Conservation (phyloP, 2,113 vertebrate genomes). For the Elephantulus edwardii region DNA sequence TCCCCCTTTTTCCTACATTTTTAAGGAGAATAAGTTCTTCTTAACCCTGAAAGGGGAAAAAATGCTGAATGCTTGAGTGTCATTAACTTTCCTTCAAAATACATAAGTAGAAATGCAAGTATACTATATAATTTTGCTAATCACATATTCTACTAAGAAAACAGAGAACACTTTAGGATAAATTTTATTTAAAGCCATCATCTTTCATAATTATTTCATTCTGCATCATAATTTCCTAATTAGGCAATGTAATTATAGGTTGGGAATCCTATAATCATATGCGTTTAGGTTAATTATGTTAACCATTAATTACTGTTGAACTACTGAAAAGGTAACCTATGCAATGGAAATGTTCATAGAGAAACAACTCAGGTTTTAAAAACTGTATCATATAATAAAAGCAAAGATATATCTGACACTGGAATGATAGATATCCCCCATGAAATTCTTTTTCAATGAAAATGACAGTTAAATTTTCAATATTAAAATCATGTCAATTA, state of each 20-base stretch:
- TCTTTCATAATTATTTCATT: slow-evolving; percentile 78
- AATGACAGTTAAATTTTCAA: slow-evolving; percentile 8
- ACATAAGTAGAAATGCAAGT: slow-evolving; percentile 35
- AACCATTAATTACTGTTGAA: slow-evolving; percentile 71
- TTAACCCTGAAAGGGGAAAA: background rate
- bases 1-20: background rate
- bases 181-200: slow-evolving; percentile 75
- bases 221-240: slow-evolving; percentile 73
- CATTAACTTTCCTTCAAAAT: slow-evolving; percentile 57
- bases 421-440: slow-evolving; percentile 16
- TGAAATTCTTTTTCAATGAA: slow-evolving; percentile 36
- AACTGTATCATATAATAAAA: slow-evolving; percentile 46
- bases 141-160: slow-evolving; percentile 59
- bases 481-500: slow-evolving; percentile 49
- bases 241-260: slow-evolving; percentile 71
- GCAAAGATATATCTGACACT: slow-evolving; percentile 1
- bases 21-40: background rate
- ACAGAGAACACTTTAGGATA: slow-evolving; percentile 68
- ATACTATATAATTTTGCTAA: slow-evolving; percentile 67
- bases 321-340: slow-evolving; percentile 66
- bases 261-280: slow-evolving; percentile 73
- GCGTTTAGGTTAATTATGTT: slow-evolving; percentile 76
- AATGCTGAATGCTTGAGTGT: background rate
- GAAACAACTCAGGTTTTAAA: slow-evolving; percentile 37
- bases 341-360: slow-evolving; percentile 54